Conservation (phyloP, 2,888 invertebrate species). For the Mantis religiosa region DNA sequence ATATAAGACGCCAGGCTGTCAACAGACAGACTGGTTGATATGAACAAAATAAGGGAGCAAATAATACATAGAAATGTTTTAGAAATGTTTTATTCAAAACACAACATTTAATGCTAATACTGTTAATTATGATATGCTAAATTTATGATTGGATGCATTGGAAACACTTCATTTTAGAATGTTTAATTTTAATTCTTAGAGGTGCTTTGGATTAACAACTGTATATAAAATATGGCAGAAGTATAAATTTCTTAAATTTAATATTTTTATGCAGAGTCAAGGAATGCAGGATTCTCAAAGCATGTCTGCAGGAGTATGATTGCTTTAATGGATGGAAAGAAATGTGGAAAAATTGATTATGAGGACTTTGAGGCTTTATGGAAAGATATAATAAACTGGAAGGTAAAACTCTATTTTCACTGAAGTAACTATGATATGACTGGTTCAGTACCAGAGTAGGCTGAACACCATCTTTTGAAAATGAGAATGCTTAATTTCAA, state of each 20-base stretch:
- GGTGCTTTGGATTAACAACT: background rate
- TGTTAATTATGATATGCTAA: background rate
- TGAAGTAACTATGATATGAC: too few relatives aligned
- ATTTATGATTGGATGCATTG: background rate
- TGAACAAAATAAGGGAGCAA: too few relatives aligned
- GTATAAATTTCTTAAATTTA: too few relatives aligned
- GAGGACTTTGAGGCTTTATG: slow-evolving; percentile 86
- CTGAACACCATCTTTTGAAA: too few relatives aligned
- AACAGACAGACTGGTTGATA: too few relatives aligned
- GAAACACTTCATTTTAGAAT: background rate
- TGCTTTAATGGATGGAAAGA: slow-evolving; percentile 85
- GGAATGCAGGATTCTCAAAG: slow-evolving; percentile 75
- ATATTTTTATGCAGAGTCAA: slow-evolving; percentile 53
- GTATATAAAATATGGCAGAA: too few relatives aligned
- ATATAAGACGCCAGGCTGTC: too few relatives aligned
- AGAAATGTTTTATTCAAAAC: too few relatives aligned
- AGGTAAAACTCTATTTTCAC: slow-evolving; percentile 51
- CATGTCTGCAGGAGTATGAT: slow-evolving; percentile 92
- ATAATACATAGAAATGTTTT: too few relatives aligned
- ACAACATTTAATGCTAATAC: background rate
- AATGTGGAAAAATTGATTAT: slow-evolving; percentile 86
- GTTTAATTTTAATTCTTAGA: background rate
- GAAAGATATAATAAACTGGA: slow-evolving; percentile 82
- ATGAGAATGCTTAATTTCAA: too few relatives aligned
- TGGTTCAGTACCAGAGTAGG: too few relatives aligned